Evolutionary conservation across 2,113 vertebrate genomes (phyloP), one percentile per base, ranked within the genome.

Genomic region (Aldabrachelys gigantea): DNA sequence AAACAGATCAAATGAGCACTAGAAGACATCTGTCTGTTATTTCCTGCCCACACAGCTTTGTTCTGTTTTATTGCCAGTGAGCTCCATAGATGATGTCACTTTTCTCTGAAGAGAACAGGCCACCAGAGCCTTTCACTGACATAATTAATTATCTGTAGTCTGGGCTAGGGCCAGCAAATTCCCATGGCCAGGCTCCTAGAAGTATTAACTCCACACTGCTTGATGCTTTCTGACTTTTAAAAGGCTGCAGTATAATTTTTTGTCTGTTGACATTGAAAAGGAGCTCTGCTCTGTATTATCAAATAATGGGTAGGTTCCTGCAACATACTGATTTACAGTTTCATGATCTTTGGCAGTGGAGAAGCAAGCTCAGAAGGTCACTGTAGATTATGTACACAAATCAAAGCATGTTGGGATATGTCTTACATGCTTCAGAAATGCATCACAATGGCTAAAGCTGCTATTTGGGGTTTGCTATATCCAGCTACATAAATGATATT

Each of bases 71-170:
- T 95, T 98, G 98, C 98, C 98, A 98, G 97, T 98, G 96, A 95
- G 89, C 95, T 98, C 94, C 96, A 98, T 92, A 92, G 95, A 98
- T 99, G 98, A 99, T 98, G 98, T 99, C 98, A 98, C 97, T 97
- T 97, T 97, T 97, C 97, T 98, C 97, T 98, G 97, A 98, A 98
- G 96, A 98, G 98, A 98, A 97, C 97, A 97, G 97, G 96, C 98
- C 98, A 98, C 97, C 98, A 96, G 97, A 98, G 98, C 84, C 94
- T 98, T 98, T 98, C 98, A 97, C 97, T 98, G 97, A 98, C 98
- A 98, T 98, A 98, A 98, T 98, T 98, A 98, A 98, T 98, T 98
- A 98, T 98, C 98, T 98, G 97, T 97, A 98, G 95, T 96, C 97
- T 98, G 98, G 98, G 94, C 93, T 94, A 91, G 87, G 90, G 98